These are phyloP conservation scores for Anthopleura sola DNA, from an alignment of 64 coral and sea anemone species.

Conservation along the genomic window DNA sequence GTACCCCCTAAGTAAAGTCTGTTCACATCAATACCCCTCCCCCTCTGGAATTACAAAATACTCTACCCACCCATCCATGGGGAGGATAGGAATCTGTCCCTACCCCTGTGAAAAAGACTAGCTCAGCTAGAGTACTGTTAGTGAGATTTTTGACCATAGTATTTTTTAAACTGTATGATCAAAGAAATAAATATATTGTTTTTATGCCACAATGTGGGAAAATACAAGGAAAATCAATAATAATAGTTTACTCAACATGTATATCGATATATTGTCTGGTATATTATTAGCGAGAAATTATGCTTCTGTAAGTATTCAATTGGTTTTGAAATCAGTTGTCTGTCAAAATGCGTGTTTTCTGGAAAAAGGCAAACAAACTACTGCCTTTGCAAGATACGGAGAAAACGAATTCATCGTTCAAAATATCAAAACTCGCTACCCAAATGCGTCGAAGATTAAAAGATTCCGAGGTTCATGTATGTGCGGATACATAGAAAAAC, in stretches of 20 bases:
- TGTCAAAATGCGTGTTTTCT: too few species aligned
- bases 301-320: too few species aligned
- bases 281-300: too few species aligned
- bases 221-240: background rate
- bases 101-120: background rate
- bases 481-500: background rate
- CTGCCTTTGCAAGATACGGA: too few species aligned
- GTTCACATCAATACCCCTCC: background rate
- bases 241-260: too few species aligned
- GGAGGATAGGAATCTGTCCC: background rate
- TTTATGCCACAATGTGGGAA: background rate
- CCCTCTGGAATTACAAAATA: conserved; percentile 10
- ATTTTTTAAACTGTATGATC: background rate
- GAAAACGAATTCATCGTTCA: background rate
- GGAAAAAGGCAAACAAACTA: too few species aligned
- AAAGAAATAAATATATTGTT: background rate
- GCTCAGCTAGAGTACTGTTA: background rate
- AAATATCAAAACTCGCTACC: background rate
- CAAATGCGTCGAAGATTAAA: background rate
- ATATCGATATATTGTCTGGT: too few species aligned
- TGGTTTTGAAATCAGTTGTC: too few species aligned
- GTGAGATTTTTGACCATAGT: background rate
- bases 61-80: background rate
- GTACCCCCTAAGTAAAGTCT: background rate
- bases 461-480: background rate